Conservation (phyloP, 2,797 vertebrate species). For the Crocodylus rhombifer region DNA sequence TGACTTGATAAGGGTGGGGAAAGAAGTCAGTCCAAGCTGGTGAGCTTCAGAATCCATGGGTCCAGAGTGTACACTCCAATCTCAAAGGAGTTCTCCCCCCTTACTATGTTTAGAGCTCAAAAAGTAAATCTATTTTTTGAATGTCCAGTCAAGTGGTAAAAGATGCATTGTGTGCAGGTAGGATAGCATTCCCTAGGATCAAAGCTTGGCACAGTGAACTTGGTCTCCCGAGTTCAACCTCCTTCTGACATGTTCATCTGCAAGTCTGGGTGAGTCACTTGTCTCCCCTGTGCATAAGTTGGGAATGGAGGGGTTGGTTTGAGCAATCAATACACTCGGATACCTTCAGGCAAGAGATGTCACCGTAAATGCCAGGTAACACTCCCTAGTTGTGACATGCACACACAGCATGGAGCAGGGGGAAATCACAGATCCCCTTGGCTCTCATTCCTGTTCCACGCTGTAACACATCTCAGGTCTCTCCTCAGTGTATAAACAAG, state of each 20-base stretch:
- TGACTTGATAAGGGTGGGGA: no score
- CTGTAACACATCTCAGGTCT: neutral
- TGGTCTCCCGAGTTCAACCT: neutral
- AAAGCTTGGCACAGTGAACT: neutral
- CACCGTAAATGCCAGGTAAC: neutral
- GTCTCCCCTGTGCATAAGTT: neutral
- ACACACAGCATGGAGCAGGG: fast-evolving
- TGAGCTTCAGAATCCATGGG: neutral
- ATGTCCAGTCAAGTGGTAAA: neutral
- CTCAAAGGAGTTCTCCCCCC: neutral
- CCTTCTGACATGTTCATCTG: neutral
- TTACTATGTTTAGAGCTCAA: neutral
- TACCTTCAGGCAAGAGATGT: neutral
- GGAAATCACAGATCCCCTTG: neutral
- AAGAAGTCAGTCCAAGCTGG: neutral
- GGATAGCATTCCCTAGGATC: neutral
- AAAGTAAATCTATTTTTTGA: neutral
- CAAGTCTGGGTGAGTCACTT: neutral
- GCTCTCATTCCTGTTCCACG: neutral
- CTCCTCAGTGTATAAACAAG: neutral
- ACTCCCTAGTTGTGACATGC: neutral
- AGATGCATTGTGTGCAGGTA: neutral
- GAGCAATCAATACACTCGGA: neutral
- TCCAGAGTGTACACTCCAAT: neutral
- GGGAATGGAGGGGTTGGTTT: no score